Conservation (phyloP, 2,888 invertebrate species). For the Syrphus vitripennis region DNA sequence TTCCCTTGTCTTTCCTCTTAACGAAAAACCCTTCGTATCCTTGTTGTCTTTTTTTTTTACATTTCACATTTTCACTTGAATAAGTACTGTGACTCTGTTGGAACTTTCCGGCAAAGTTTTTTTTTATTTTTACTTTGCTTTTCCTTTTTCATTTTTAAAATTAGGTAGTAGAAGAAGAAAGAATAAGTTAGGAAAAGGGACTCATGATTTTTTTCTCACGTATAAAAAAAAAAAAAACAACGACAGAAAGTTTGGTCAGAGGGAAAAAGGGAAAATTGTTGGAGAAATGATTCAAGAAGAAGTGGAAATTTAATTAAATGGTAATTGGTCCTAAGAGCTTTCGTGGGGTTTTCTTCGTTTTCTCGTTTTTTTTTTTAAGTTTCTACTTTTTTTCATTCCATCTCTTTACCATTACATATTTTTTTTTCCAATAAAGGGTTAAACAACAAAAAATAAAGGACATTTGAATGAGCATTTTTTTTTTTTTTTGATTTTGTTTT, state of each 20-base stretch:
- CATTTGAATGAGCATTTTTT: constrained; percentile 58
- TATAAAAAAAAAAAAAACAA: neutral
- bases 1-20: neutral
- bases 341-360: constrained; percentile 37
- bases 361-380: neutral
- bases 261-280: neutral
- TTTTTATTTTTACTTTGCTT: neutral
- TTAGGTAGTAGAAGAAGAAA: constrained; percentile 11
- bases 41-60: constrained; percentile 8
- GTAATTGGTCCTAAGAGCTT: constrained; percentile 70
- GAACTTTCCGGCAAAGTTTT: constrained; percentile 63
- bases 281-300: constrained; percentile 12
- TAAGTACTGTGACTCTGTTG: constrained; percentile 63
- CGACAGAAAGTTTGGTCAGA: neutral
- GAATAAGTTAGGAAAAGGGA: neutral
- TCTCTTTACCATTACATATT: neutral
- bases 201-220: constrained; percentile 53
- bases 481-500: neutral
- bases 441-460: constrained; percentile 15
- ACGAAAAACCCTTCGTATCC: neutral
- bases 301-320: constrained; percentile 71
- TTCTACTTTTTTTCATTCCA: neutral
- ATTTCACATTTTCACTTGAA: constrained; percentile 52
- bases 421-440: neutral
- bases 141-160: constrained; percentile 23